Percentiles rank a stretch among this genome's conserved stretches.
Evolutionary conservation across 2,888 invertebrate genomes (phyloP).

Genomic region (Calephelis perditalis): DNA sequence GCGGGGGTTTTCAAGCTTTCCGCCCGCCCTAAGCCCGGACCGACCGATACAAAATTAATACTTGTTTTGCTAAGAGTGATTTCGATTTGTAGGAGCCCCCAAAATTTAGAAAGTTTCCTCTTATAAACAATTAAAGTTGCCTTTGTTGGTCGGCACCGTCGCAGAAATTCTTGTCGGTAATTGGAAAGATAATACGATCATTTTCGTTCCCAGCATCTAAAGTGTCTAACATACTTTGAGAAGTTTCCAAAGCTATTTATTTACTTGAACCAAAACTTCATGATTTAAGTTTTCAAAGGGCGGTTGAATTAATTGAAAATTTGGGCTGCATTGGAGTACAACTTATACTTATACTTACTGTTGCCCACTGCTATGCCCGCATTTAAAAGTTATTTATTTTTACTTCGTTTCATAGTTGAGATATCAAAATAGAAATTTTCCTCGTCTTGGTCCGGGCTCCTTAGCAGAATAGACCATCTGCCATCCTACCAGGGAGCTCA

Average conservation of each 20-base stretch:
- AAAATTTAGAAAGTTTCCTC: conserved; percentile 73
- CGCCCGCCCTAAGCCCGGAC: conserved; percentile 46
- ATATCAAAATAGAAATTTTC: too few species aligned
- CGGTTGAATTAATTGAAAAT: too few species aligned
- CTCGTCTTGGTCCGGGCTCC: too few species aligned
- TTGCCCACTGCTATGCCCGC: too few species aligned
- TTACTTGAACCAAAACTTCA: neutral
- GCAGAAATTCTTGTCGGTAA: conserved; percentile 1
- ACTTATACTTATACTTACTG: too few species aligned
- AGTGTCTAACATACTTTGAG: conserved; percentile 6
- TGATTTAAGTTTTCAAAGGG: too few species aligned
- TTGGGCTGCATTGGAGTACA: too few species aligned
- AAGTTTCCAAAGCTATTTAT: neutral
- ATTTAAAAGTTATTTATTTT: too few species aligned
- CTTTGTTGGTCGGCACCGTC: conserved; percentile 11
- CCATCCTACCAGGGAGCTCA: too few species aligned
- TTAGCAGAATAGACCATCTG: too few species aligned
- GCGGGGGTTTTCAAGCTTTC: conserved; percentile 60
- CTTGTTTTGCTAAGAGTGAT: conserved; percentile 76
- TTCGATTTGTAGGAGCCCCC: conserved; percentile 70
- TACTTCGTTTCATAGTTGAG: too few species aligned
- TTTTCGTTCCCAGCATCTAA: neutral
- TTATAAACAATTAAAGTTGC: conserved; percentile 70
- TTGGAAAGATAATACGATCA: conserved; percentile 9
- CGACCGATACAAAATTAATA: conserved; percentile 75